Base-by-base conservation (phyloP, 2,113 vertebrate species). In the Podarcis cretensis region DNA sequence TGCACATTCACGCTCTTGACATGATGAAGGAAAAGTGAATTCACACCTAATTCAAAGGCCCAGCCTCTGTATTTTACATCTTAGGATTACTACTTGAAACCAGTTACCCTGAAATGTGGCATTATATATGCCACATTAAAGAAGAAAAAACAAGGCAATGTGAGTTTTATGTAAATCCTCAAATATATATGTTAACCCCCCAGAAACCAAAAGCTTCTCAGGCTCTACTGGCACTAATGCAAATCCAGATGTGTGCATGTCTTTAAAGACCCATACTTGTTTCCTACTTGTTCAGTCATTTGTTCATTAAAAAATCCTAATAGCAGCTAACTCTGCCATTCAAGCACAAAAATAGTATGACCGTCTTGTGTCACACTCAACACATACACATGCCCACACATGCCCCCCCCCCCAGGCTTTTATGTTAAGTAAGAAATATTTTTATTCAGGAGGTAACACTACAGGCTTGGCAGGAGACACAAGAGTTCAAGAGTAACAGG, bases 121-220 rank as follows among this genome's bases (percentile, higher is more conserved):
- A 88, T 83, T 88, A 4, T 69, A 79, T 27, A 32, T 43, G 81
- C 69, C 27, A 75, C 54, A 91, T 20, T 43, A 14, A 89, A 59
- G 6, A 75, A 81, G 32, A 85, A 18, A 84, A 30, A 18, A 25
- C 18, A 78, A 9, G 23, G 5, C 6, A 76, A 85, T 23, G 78
- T 92, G 85, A 89, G 2, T 18, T 40, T n/a, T 85, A 79, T 59
- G 30, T 69, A 35, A 92, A 73, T 63, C 32, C 3, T 10, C 73
- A 1, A 32, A 76, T 59, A 91, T 89, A 77, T 66, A 86, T 16
- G 16, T 76, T 84, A 23, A 66, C 65, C 57, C 48, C 48, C 48
- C 48, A 54, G 48, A 54, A 54, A 54, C 48, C 59, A 37, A n/a
- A 18, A 63, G 10, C 63, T 65, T 21, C 30, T 65, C 10, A 35